These are phyloP conservation scores for Busseola fusca DNA, from an alignment of 2,888 invertebrate genomes.

Conservation along the genomic window DNA sequence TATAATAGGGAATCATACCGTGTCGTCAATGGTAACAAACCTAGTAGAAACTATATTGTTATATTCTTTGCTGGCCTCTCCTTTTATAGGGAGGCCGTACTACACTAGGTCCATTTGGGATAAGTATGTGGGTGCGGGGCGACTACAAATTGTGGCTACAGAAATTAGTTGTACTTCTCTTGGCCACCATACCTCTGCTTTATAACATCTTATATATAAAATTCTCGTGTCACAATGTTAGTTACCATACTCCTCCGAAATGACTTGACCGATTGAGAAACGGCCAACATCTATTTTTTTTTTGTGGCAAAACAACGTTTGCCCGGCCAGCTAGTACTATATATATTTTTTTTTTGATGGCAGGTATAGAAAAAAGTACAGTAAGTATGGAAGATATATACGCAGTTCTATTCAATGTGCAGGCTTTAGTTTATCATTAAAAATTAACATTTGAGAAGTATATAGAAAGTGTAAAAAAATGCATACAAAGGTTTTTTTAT, in stretches of 20 bases:
- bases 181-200: not conserved
- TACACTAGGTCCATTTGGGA: not conserved
- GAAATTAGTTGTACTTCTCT: not conserved
- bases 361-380: not conserved
- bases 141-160: not conserved
- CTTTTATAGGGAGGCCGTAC: not conserved
- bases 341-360: too few relatives aligned
- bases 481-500: conserved; percentile 5
- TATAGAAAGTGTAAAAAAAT: not conserved
- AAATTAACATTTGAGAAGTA: not conserved
- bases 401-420: not conserved
- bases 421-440: not conserved
- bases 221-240: too few relatives aligned
- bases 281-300: too few relatives aligned
- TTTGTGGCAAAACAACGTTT: too few relatives aligned
- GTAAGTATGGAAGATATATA: not conserved
- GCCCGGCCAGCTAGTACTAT: too few relatives aligned
- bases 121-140: too few relatives aligned
- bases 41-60: not conserved
- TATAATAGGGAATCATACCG: too few relatives aligned
- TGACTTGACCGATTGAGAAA: too few relatives aligned
- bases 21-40: not conserved
- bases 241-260: too few relatives aligned
- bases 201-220: not conserved
- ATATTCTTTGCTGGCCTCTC: not conserved